These are phyloP conservation scores for Heliornis fulica DNA, from an alignment of 2,113 vertebrate species.

Conservation along the genomic window DNA sequence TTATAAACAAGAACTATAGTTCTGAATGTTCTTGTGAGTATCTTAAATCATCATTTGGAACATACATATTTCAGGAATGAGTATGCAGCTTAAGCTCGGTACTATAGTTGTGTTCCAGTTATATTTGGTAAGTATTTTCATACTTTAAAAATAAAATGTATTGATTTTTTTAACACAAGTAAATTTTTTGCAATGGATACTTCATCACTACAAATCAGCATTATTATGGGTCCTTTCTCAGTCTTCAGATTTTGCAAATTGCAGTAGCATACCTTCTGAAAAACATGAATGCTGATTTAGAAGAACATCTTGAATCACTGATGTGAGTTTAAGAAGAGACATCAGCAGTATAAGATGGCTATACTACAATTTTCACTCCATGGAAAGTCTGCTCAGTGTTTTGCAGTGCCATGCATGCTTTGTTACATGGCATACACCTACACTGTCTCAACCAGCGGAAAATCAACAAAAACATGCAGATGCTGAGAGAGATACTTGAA, in stretches of 20 bases:
- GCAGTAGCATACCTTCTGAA: neutral
- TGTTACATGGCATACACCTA: neutral
- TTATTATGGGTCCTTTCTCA: neutral
- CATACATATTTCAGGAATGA: neutral
- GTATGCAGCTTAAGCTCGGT: neutral
- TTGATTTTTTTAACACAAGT: neutral
- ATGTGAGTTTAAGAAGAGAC: neutral
- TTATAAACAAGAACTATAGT: neutral
- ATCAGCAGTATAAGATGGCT: neutral
- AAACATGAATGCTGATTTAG: neutral
- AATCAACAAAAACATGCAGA: neutral
- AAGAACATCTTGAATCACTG: neutral
- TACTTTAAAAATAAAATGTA: neutral
- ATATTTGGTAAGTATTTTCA: conserved; percentile 22
- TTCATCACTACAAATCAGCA: neutral
- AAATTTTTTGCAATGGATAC: neutral
- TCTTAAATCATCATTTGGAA: neutral
- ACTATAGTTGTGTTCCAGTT: neutral
- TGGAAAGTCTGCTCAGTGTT: conserved; percentile 3
- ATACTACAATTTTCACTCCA: neutral
- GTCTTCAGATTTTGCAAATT: neutral
- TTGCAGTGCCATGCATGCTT: conserved; percentile 4
- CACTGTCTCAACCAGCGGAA: neutral
- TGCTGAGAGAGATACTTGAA: conserved; percentile 4
- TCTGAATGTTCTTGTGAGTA: neutral